These are phyloP conservation scores for Drosophila insularis DNA, from an alignment of 1,140 invertebrate species.

Conservation along the genomic window DNA sequence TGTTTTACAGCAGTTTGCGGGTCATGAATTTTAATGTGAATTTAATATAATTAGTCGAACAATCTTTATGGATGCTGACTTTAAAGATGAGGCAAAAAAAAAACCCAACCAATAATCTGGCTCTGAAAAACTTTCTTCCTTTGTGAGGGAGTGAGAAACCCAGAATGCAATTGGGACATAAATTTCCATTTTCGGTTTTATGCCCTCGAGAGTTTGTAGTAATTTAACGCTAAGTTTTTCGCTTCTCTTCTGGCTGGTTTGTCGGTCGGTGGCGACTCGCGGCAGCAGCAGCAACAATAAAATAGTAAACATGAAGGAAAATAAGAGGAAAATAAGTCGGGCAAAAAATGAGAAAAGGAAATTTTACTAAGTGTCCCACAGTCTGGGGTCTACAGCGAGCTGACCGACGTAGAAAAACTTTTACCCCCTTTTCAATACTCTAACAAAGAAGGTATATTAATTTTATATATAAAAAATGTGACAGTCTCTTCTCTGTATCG, in stretches of 20 bases:
- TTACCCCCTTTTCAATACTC: constrained; percentile 19
- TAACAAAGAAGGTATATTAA: not conserved
- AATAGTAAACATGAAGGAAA: constrained; percentile 65
- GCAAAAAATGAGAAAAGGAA: constrained; percentile 55
- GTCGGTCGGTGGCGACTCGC: not conserved
- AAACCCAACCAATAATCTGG: constrained; percentile 61
- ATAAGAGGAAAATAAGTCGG: constrained; percentile 58
- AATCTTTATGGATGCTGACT: constrained; percentile 13
- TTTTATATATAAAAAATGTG: not conserved
- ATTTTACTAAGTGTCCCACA: constrained; percentile 56
- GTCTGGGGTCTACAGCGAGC: constrained; percentile 19
- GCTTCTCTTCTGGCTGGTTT: constrained; percentile 22
- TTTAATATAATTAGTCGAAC: constrained; percentile 68
- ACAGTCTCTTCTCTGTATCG: too few relatives aligned
- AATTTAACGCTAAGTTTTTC: constrained; percentile 78
- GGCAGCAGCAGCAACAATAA: constrained; percentile 43
- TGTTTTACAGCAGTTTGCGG: constrained; percentile 50
- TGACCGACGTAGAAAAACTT: constrained; percentile 36
- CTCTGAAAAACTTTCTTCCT: constrained; percentile 45
- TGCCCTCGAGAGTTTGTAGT: constrained; percentile 71
- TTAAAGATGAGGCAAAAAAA: constrained; percentile 26
- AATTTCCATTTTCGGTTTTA: constrained; percentile 78
- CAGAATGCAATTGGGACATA: constrained; percentile 78
- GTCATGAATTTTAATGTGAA: constrained; percentile 62
- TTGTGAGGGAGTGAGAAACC: constrained; percentile 22